These are phyloP conservation scores for Carpatolechia fugitivella DNA, from an alignment of 2,888 invertebrate species.

Conservation along the genomic window DNA sequence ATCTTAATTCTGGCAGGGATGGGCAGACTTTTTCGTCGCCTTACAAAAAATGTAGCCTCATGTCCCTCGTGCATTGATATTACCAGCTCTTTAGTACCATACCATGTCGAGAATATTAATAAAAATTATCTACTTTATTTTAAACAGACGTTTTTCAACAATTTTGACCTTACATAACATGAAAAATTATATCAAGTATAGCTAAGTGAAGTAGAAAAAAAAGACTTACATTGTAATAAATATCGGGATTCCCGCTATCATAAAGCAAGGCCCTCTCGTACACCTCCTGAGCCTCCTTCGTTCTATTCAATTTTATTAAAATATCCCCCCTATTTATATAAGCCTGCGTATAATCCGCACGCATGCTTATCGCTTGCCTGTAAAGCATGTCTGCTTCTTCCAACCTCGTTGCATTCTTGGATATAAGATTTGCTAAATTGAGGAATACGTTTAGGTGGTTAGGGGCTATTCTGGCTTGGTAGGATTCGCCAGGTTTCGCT, in stretches of 20 bases:
- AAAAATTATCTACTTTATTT: no score
- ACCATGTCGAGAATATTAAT: no score
- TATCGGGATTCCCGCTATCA: slow-evolving; percentile 96
- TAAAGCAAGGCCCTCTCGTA: slow-evolving; percentile 95
- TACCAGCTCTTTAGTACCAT: no score
- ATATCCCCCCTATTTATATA: slow-evolving; percentile 98
- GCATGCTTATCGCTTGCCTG: slow-evolving; percentile 97
- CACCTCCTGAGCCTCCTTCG: slow-evolving; percentile 95
- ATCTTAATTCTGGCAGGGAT: no score
- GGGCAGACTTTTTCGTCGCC: no score
- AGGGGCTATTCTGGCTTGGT: slow-evolving; percentile 96
- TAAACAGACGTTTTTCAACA: no score
- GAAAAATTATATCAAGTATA: no score
- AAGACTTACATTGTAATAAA: slow-evolving; percentile 96
- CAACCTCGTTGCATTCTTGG: slow-evolving; percentile 93
- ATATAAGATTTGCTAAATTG: slow-evolving; percentile 95
- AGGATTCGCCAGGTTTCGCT: slow-evolving; percentile 95
- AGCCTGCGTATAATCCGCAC: slow-evolving; percentile 96
- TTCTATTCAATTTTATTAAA: slow-evolving; percentile 95
- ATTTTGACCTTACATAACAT: no score
- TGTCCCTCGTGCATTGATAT: not conserved
- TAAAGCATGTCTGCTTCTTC: slow-evolving; percentile 97
- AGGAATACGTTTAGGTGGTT: slow-evolving; percentile 97
- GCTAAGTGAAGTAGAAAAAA: no score
- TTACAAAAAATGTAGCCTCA: not conserved